Evolutionary conservation across 2,797 vertebrate genomes (phyloP), one percentile per base, ranked within the genome.

Genomic region (Tangara arthus): DNA sequence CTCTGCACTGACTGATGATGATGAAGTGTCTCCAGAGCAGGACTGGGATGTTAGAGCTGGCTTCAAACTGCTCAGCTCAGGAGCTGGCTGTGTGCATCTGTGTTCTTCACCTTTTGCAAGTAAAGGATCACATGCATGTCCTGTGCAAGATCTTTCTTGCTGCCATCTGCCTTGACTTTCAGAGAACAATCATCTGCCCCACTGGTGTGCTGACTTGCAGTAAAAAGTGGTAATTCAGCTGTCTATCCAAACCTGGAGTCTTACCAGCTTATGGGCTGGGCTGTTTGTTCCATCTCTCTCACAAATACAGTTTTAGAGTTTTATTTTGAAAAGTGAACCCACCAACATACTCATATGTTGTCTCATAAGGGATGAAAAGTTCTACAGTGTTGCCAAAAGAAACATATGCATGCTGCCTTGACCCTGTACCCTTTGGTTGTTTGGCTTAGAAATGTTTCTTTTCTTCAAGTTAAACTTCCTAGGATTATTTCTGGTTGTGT

Each of bases 381-480:
- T 87, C 26, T 37, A 28, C 61, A 13, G 26, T 55, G 7, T 68
- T 77, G 83, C 57, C 65, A 81, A 57, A 93, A 87, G 41, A 70
- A 1, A 14, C 4, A 10, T 50, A 27, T 64, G 32, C n/a, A 26
- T 52, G 59, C 30, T 75, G 34, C 52, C 56, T 65, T 89, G 76
- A 89, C 55, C 50, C 47, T 73, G 42, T 52, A 41, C 39, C 34
- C 55, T 39, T 27, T 65, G 47, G 14, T 61, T 78, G 41, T 69
- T 95, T 95, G 44, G 55, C 60, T 95, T 92, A 68, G 39, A 90
- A 82, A 87, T 44, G 59, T 76, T 94, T 90, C 9, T 87, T 95
- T 86, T 39, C 50, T 92, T 94, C 56, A 77, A 27, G 27, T 87
- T 55, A 60, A 85, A 76, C 4, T 6, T 84, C 49, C 73, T 70